phyloP scores from a whole-genome alignment of 2,888 invertebrate genomes.

The Itoplectis maculator region DNA sequence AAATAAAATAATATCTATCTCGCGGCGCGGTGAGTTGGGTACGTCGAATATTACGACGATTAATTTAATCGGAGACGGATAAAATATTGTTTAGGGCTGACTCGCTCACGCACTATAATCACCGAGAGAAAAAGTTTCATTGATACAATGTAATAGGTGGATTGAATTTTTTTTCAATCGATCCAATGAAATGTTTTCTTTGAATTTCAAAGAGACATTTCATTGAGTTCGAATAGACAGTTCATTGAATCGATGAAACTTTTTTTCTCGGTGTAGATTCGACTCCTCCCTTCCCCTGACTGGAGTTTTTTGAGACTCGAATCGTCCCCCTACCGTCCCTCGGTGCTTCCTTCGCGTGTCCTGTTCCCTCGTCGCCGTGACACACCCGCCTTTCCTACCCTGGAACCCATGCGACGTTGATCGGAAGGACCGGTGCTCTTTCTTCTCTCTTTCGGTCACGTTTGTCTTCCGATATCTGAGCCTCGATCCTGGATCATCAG shows the following conservation, averaged over 20 bases:
- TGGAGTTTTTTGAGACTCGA: conserved; percentile 33
- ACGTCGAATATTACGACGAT: conserved; percentile 34
- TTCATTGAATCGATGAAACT: no score
- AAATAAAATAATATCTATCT: conserved; percentile 19
- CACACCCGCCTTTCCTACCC: background rate
- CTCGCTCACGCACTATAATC: conserved; percentile 26
- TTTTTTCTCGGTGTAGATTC: no score
- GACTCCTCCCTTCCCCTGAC: background rate
- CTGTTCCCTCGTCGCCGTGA: conserved; percentile 5
- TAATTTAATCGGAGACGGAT: conserved; percentile 26
- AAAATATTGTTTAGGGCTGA: conserved; percentile 20
- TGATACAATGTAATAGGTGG: no score
- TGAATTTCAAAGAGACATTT: no score
- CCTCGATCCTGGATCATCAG: background rate
- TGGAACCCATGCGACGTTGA: conserved; percentile 23
- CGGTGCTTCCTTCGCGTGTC: conserved; percentile 66
- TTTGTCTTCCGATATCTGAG: conserved; percentile 14
- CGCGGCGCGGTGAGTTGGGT: conserved; percentile 36
- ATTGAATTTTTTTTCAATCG: no score
- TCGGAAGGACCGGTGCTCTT: conserved; percentile 58
- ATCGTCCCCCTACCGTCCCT: conserved; percentile 60
- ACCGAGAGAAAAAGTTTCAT: no score
- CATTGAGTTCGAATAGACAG: no score
- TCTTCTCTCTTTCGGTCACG: conserved; percentile 46
- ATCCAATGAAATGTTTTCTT: no score